phyloP scores from a whole-genome alignment of 2,797 vertebrate genomes.

The Poecilia wingei region DNA sequence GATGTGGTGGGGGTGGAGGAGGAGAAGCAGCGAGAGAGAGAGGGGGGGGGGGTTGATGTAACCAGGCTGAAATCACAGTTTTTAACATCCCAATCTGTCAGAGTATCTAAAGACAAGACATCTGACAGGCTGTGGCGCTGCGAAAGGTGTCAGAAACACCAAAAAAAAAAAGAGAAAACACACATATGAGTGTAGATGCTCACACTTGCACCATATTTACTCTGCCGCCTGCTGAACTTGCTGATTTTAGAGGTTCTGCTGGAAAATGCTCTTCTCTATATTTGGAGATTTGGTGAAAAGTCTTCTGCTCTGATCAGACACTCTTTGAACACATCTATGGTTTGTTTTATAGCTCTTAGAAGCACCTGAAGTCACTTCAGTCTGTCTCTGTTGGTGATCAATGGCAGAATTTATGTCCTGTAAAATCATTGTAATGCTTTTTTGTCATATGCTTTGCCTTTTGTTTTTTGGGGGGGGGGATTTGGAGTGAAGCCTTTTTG shows the following conservation, averaged over 20 bases:
- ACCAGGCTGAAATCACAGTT: constrained; percentile 66
- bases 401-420: constrained; percentile 46
- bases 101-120: constrained; percentile 62
- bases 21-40: background rate
- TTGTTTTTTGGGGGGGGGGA: constrained; percentile 17
- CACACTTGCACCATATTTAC: constrained; percentile 26
- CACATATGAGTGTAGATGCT: background rate
- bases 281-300: constrained; percentile 60
- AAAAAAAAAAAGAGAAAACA: constrained; percentile 37
- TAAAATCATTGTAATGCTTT: constrained; percentile 31
- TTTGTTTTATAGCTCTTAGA: constrained; percentile 55
- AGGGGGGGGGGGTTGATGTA: constrained; percentile 58
- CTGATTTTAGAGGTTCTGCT: constrained; percentile 48
- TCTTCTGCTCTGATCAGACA: constrained; percentile 55
- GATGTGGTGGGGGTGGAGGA: constrained; percentile 4
- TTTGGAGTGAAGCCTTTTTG: constrained; percentile 15
- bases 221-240: constrained; percentile 44
- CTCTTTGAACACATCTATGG: constrained; percentile 50
- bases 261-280: constrained; percentile 54
- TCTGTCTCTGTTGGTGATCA: constrained; percentile 51
- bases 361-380: constrained; percentile 46
- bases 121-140: constrained; percentile 58
- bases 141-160: constrained; percentile 57
- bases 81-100: constrained; percentile 68
- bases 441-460: constrained; percentile 38